Evolutionary conservation across 2,888 invertebrate genomes (phyloP), one percentile per base, ranked within the genome.

Genomic region (Ditula angustiorana): DNA sequence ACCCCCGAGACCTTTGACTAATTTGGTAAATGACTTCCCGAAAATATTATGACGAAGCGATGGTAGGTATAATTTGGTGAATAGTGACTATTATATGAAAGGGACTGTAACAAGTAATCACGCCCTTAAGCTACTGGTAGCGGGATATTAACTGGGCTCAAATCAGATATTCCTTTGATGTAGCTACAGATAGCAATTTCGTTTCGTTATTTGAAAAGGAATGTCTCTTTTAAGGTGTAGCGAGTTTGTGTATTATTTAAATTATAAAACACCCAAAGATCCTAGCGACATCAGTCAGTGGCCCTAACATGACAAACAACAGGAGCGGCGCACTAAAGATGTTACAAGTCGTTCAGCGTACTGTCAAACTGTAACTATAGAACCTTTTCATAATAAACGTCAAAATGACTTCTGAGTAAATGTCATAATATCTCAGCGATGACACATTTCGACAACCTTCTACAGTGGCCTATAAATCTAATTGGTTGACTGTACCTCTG

Each of bases 1-100:
- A 71, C 78, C 75, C 71, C 73, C 68, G 71, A 71, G 67, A 69
- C 74, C 73, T 72, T 69, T 71, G 73, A 81, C 77, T 82, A 81
- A 83, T 85, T 81, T 78, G 71, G 69, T 74, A 75, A 76, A 69
- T 69, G 69, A 70, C 69, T 66, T 68, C 63, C 62, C 55, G 57
- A 69, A 67, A 37, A 71, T 64, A 67, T 61, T 68, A 62, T 67
- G 41, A 56, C 47, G 41, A 66, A 66, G 63, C 41, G 26, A 35
- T 61, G 66, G 7, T 59, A 69, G 19, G 26, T 59, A 67, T 49
- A 66, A 67, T 69, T 53, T 67, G 59, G 67, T 69, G 69, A 62
- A 33, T 64, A 69, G 66, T 60, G 28, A 33, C n/a, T 35, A 21
- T 19, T 44, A 50, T 13, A 19, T 10, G 52, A 26, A 59, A 30